Evolutionary conservation across 1,140 invertebrate genomes (phyloP), one percentile per base, ranked within the genome.

Genomic region (Meteorus sp.): DNA sequence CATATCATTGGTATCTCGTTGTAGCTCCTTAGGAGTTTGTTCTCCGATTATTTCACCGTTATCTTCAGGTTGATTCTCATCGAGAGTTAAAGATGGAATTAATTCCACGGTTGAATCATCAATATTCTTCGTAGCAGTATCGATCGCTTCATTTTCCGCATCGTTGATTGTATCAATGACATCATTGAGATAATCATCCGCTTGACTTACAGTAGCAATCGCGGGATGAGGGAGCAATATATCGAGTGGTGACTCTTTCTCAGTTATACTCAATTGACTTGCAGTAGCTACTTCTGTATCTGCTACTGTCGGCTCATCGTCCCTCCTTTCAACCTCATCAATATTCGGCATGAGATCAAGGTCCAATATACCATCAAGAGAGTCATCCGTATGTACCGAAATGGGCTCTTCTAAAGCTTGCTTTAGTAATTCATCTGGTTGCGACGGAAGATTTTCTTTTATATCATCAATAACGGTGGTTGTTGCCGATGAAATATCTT

Each of bases 291-390:
- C 1, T 61, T 60, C 35, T 5, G 23, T 56, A 13, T 44, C n/a
- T 61, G 60, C 41, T 8, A 58, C 25, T 3, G 37, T 53, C 2
- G 47, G 8, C 61, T 63, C 51, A 4, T 56, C 25, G 22, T 50
- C 8, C 31, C 66, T 69, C 9, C 53, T 47, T n/a, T n/a, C n/a
- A 0, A 52, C 19, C 9, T 54, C 19, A n/a, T 62, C 66, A 5
- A 66, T 63, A 8, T 25, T 60, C 5, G 61, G 33, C 2, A 66
- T 69, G n/a, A 71, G 44, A 55, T 70, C 59, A 8, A 67, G 44
- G 35, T 43, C 63, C 13, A 69, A 39, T 23, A 70, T 43, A 39
- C 64, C 67, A 54, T 68, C 65, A 15, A 71, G n/a, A 25, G 62
- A 55, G 25, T 69, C 63, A 41, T 65, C 63, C 31, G 63, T 66